These are phyloP conservation scores for Prunella strophiata DNA, from an alignment of 2,797 vertebrate genomes.

Conservation along the genomic window DNA sequence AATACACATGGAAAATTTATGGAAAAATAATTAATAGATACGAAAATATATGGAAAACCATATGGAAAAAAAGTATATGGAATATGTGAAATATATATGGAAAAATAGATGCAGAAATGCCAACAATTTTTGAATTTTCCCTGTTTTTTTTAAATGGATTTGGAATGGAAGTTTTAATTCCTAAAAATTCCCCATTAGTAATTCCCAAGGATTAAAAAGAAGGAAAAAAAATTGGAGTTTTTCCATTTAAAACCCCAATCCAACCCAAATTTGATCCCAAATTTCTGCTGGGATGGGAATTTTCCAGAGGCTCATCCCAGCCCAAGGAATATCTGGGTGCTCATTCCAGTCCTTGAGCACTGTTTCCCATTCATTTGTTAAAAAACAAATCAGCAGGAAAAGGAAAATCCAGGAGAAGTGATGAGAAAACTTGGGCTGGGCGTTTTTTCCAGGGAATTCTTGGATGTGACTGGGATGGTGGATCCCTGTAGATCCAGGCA, in stretches of 20 bases:
- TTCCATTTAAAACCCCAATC: not conserved
- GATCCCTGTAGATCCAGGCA: not conserved
- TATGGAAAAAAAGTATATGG: too few relatives aligned
- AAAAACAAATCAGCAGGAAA: not conserved
- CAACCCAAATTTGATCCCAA: too few relatives aligned
- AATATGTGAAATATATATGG: too few relatives aligned
- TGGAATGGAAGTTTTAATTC: not conserved
- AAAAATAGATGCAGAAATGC: not conserved
- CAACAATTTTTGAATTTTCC: not conserved
- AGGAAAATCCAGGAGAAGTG: not conserved
- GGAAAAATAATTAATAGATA: not conserved
- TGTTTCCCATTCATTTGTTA: not conserved
- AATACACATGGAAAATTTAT: not conserved
- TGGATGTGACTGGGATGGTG: not conserved
- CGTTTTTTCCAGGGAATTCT: not conserved
- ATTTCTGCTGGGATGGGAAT: not conserved
- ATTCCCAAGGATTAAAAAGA: not conserved
- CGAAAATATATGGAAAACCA: not conserved
- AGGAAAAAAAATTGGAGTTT: not conserved
- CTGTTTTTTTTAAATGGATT: not conserved
- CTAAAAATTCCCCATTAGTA: not conserved
- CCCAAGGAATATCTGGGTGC: not conserved
- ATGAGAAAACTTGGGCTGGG: not conserved
- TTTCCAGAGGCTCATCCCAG: not conserved
- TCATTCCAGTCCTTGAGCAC: fast-evolving